Conservation (phyloP, 1,140 invertebrate species). For the Trichomalopsis sarcophagae region DNA sequence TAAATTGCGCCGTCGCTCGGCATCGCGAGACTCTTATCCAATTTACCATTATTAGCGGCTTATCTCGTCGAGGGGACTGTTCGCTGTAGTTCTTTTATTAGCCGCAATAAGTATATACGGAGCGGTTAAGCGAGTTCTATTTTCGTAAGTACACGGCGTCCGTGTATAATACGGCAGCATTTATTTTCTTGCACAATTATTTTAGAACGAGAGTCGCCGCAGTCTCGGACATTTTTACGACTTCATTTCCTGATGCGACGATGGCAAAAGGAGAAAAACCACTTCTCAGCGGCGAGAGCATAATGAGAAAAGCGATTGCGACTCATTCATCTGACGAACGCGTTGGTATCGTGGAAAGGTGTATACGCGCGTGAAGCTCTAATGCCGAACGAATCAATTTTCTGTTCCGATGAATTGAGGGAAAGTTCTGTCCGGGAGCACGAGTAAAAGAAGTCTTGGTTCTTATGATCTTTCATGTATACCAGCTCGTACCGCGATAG, state of each 20-base stretch:
- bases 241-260: background rate
- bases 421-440: conserved; percentile 27
- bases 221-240: background rate
- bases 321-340: background rate
- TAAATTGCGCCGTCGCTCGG: background rate
- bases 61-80: background rate
- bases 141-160: background rate
- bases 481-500: too few relatives aligned
- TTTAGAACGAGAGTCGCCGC: background rate
- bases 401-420: conserved; percentile 30
- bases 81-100: too few relatives aligned
- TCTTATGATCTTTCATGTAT: background rate
- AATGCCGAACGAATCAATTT: conserved; percentile 39
- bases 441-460: conserved; percentile 8
- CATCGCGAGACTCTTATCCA: background rate
- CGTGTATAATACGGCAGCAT: background rate
- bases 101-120: too few relatives aligned
- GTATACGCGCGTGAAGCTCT: background rate
- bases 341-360: background rate
- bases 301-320: background rate
- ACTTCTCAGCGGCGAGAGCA: background rate
- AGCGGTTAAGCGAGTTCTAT: background rate
- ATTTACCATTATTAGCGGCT: background rate
- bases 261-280: background rate
- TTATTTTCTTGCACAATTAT: background rate